Conservation (phyloP, 2,888 invertebrate species). For the Neocrepidodera transversa region DNA sequence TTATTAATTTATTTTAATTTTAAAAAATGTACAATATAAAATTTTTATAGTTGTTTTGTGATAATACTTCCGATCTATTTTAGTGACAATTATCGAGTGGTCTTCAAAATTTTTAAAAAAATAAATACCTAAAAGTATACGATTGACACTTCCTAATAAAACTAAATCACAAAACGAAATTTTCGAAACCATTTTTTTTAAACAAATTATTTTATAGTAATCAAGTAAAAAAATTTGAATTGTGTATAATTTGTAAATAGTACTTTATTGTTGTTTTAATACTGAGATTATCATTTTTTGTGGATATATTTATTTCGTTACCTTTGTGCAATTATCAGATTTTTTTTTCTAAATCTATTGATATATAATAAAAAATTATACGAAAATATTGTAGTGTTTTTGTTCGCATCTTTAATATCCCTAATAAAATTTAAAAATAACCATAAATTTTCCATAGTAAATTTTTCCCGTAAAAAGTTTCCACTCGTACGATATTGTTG, state of each 20-base stretch:
- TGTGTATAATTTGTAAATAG: conserved; percentile 39
- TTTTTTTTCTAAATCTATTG: conserved; percentile 44
- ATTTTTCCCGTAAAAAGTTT: too few relatives aligned
- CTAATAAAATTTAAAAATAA: too few relatives aligned
- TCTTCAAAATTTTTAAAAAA: conserved; percentile 21
- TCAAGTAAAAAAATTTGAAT: conserved; percentile 14
- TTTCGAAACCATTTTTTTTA: conserved; percentile 2
- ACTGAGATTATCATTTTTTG: conserved; percentile 29
- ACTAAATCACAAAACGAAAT: background rate
- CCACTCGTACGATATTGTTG: too few relatives aligned
- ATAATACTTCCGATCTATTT: too few relatives aligned
- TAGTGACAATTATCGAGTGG: conserved; percentile 7
- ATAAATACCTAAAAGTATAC: conserved; percentile 47
- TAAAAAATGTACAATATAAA: too few relatives aligned
- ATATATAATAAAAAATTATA: conserved; percentile 47
- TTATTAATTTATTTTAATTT: too few relatives aligned
- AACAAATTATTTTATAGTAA: background rate
- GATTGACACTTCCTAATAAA: conserved; percentile 40
- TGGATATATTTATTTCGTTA: conserved; percentile 45
- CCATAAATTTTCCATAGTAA: too few relatives aligned
- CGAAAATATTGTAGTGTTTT: conserved; percentile 11
- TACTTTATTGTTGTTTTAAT: conserved; percentile 37
- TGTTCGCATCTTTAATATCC: too few relatives aligned
- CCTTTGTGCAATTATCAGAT: conserved; percentile 32
- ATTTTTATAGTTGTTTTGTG: too few relatives aligned